Conservation (phyloP, 1,140 invertebrate species). For the Papilio dardanus region DNA sequence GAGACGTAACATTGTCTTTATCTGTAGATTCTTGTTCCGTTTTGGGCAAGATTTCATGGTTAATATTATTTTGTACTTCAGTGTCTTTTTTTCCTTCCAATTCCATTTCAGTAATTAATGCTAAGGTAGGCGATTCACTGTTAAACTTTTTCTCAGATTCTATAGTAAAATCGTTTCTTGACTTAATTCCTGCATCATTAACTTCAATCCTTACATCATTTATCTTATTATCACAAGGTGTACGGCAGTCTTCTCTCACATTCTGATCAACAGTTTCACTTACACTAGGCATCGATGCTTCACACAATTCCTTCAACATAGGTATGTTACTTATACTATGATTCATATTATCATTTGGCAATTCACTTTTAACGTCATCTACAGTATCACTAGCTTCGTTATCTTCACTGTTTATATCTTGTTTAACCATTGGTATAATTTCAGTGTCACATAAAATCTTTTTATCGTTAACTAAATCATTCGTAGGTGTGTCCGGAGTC, state of each 20-base stretch:
- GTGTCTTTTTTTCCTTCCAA: constrained; percentile 19
- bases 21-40: constrained; percentile 32
- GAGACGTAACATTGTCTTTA: constrained; percentile 26
- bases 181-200: constrained; percentile 70
- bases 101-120: constrained; percentile 26
- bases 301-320: constrained; percentile 72
- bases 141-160: constrained; percentile 43
- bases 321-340: constrained; percentile 71
- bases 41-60: constrained; percentile 45
- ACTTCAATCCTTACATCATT: constrained; percentile 63
- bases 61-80: constrained; percentile 20
- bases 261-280: constrained; percentile 65
- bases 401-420: constrained; percentile 37
- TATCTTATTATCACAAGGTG: constrained; percentile 72
- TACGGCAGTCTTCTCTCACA: constrained; percentile 71
- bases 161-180: constrained; percentile 63
- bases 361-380: constrained; percentile 54
- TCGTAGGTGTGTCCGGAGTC: constrained; percentile 72
- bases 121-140: constrained; percentile 37
- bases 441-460: constrained; percentile 46
- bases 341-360: constrained; percentile 72
- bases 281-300: constrained; percentile 74
- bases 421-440: constrained; percentile 40
- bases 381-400: constrained; percentile 35
- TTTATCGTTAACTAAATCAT: constrained; percentile 58